These are phyloP conservation scores for Atherinosoma microstoma DNA, from an alignment of 2,797 vertebrate species.

Conservation along the genomic window DNA sequence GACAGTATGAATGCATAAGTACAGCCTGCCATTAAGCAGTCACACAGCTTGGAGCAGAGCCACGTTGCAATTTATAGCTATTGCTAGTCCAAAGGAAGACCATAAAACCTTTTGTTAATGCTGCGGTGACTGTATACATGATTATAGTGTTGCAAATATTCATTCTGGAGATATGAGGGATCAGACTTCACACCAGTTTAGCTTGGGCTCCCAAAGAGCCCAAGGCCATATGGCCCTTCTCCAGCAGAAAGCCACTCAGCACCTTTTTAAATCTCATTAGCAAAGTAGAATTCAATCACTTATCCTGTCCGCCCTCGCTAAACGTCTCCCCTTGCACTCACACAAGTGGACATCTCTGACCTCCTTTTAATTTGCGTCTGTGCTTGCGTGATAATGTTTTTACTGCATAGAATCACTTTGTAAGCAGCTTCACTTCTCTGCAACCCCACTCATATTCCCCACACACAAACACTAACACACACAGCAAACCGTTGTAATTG, in stretches of 20 bases:
- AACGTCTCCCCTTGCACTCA: constrained; percentile 64
- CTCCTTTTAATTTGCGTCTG: constrained; percentile 77
- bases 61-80: constrained; percentile 31
- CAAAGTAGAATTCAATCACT: constrained; percentile 80
- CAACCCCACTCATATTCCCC: constrained; percentile 42
- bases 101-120: constrained; percentile 56
- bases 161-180: constrained; percentile 66
- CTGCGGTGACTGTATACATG: constrained; percentile 64
- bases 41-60: constrained; percentile 37
- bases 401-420: constrained; percentile 58
- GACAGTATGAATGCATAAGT: constrained; percentile 41
- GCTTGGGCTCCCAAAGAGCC: constrained; percentile 71
- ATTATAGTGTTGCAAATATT: constrained; percentile 62
- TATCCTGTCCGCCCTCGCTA: constrained; percentile 66
- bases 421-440: constrained; percentile 52
- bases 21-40: constrained; percentile 38
- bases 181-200: constrained; percentile 72
- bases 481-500: constrained; percentile 60
- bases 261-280: constrained; percentile 85
- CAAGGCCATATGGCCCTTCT: constrained; percentile 74
- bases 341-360: constrained; percentile 78
- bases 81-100: constrained; percentile 43
- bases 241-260: constrained; percentile 77
- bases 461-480: constrained; percentile 19
- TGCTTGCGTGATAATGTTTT: constrained; percentile 76